Percentiles rank a stretch among this genome's conserved stretches.
Evolutionary conservation across 2,797 vertebrate species (phyloP).

Genomic region (Sebastes trivittatus): DNA sequence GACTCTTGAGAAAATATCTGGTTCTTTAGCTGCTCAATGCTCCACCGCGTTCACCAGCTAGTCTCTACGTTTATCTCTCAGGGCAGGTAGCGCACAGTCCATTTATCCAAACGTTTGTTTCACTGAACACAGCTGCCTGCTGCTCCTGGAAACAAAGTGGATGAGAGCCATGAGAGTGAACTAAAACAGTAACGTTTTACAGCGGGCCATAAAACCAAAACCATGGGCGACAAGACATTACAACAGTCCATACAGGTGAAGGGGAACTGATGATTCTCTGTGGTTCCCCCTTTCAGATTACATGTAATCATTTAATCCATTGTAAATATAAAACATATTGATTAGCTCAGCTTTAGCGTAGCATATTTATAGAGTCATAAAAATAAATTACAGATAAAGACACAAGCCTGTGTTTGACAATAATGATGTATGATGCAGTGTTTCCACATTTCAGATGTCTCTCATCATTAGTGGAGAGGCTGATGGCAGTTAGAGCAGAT

Average conservation of each 20-base stretch:
- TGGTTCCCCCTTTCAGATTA: not conserved
- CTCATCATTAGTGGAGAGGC: conserved; percentile 45
- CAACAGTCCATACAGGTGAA: not conserved
- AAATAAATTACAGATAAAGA: not conserved
- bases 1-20: not conserved
- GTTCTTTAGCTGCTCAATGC: not conserved
- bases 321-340: not conserved
- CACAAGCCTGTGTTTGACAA: not conserved
- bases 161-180: not conserved
- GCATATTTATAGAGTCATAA: not conserved
- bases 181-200: not conserved
- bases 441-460: conserved; percentile 4
- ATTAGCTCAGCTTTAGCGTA: not conserved
- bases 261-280: not conserved
- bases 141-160: not conserved
- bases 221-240: not conserved
- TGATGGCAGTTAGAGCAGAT: conserved; percentile 58
- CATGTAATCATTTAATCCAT: not conserved
- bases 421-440: not conserved
- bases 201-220: not conserved
- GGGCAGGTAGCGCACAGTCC: not conserved
- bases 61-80: not conserved
- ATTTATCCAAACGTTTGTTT: not conserved
- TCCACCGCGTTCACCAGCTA: not conserved
- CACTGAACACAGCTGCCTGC: not conserved